A percentile compares a stretch with the other conserved stretches of the same genome.
Conservation (phyloP, 2,113 vertebrate genomes). For the Procavia capensis region DNA sequence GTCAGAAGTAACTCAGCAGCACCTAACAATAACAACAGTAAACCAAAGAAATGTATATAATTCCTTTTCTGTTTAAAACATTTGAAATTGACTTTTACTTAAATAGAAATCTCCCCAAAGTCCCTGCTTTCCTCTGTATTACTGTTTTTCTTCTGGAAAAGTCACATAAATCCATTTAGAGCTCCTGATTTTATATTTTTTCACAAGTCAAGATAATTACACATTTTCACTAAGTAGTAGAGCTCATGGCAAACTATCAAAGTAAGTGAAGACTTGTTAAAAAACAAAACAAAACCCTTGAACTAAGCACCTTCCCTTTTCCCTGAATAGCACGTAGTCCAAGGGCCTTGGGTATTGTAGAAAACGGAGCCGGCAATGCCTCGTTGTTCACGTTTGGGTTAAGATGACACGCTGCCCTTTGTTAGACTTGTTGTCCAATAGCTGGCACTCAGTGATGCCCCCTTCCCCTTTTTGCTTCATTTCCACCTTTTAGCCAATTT, state of each 20-base stretch:
- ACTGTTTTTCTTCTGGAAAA: background rate
- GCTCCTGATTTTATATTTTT: slow-evolving; percentile 39
- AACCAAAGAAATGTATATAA: background rate
- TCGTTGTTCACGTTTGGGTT: background rate
- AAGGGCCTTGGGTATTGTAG: background rate
- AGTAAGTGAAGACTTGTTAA: slow-evolving; percentile 41
- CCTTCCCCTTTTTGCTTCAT: background rate
- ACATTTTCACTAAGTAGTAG: slow-evolving; percentile 23
- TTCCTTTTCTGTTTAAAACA: slow-evolving; percentile 50
- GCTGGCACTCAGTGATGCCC: background rate
- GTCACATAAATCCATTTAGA: background rate
- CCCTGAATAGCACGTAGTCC: background rate
- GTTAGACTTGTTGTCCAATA: background rate
- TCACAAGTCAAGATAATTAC: background rate
- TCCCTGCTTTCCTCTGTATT: background rate
- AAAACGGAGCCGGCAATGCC: background rate
- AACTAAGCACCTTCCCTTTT: background rate
- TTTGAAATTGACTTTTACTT: slow-evolving; percentile 58
- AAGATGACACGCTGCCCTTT: background rate
- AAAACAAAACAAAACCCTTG: background rate
- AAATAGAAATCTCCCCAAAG: background rate
- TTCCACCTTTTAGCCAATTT: background rate
- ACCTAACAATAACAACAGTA: no score
- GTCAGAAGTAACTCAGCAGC: no score
- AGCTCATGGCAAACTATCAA: slow-evolving; percentile 9